phyloP scores from a whole-genome alignment of 2,888 invertebrate genomes.

The Melieria crassipennis region DNA sequence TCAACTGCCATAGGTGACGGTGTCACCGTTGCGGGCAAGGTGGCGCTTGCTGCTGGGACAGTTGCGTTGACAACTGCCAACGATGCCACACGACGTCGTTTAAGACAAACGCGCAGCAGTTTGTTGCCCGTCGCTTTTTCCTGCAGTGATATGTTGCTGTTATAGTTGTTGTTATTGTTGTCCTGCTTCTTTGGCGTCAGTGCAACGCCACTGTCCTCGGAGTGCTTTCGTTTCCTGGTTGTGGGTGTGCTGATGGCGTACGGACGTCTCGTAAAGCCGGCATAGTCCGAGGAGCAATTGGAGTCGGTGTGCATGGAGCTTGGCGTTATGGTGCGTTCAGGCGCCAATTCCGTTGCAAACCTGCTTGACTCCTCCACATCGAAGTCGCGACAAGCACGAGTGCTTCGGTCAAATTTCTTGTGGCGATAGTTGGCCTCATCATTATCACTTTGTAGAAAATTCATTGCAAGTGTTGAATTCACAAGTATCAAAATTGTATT shows the following conservation, averaged over 20 bases:
- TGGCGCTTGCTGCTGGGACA: slow-evolving; percentile 38
- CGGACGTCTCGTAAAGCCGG: slow-evolving; percentile 34
- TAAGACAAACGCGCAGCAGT: no score
- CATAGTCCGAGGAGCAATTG: slow-evolving; percentile 12
- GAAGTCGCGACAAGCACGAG: slow-evolving; percentile 30
- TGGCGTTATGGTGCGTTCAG: slow-evolving; percentile 9
- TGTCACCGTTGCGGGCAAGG: slow-evolving; percentile 13
- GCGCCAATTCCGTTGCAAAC: slow-evolving; percentile 5
- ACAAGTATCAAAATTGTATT: no score
- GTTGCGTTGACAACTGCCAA: not conserved
- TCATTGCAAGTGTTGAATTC: no score
- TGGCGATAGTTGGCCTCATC: slow-evolving; percentile 47
- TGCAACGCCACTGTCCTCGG: slow-evolving; percentile 18
- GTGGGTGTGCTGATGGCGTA: slow-evolving; percentile 35
- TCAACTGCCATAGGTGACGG: not conserved
- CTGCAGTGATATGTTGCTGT: no score
- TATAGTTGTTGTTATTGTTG: not conserved
- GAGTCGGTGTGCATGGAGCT: slow-evolving; percentile 2
- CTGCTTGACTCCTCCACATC: slow-evolving; percentile 2
- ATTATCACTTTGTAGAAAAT: no score
- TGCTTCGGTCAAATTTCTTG: slow-evolving; percentile 54
- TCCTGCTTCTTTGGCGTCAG: slow-evolving; percentile 12
- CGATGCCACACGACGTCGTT: no score
- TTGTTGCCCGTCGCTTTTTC: no score
- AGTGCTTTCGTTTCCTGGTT: slow-evolving; percentile 11